phyloP scores from a whole-genome alignment of 92 coral and sea anemone genomes.

The Montipora capitata region DNA sequence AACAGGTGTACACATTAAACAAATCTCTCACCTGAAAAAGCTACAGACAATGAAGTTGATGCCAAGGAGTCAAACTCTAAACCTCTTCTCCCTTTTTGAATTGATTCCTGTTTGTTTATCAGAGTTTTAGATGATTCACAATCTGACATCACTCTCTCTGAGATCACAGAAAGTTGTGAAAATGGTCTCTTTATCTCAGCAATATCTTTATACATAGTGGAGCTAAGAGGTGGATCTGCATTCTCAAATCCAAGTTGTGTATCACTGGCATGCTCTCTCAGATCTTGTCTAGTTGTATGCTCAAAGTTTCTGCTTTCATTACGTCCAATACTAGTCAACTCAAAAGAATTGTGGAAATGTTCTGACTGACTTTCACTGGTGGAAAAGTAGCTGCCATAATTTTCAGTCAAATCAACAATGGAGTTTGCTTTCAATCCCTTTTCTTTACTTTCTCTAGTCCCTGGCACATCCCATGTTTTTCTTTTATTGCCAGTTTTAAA shows the following conservation, averaged over 20 bases:
- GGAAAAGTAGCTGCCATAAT: not conserved
- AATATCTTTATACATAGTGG: slow-evolving; percentile 18
- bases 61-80: slow-evolving; percentile 78
- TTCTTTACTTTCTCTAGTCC: not conserved
- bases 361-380: not conserved
- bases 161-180: slow-evolving; percentile 26
- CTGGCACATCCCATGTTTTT: slow-evolving; percentile 18
- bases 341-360: not conserved
- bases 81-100: not conserved
- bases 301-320: not conserved
- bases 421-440: not conserved
- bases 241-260: not conserved
- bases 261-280: not conserved
- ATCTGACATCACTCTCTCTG: slow-evolving; percentile 15
- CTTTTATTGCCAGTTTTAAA: not conserved
- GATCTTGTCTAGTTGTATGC: slow-evolving; percentile 1
- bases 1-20: too few relatives aligned
- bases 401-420: slow-evolving; percentile 24
- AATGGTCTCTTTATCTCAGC: slow-evolving; percentile 21
- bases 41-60: slow-evolving; percentile 84
- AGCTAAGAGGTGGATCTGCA: slow-evolving; percentile 13
- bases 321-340: not conserved
- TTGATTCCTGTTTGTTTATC: not conserved
- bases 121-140: not conserved
- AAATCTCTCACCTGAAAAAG: slow-evolving; percentile 84